These are phyloP conservation scores for Chloropsis cyanopogon DNA, from an alignment of 2,113 vertebrate species.

Conservation along the genomic window DNA sequence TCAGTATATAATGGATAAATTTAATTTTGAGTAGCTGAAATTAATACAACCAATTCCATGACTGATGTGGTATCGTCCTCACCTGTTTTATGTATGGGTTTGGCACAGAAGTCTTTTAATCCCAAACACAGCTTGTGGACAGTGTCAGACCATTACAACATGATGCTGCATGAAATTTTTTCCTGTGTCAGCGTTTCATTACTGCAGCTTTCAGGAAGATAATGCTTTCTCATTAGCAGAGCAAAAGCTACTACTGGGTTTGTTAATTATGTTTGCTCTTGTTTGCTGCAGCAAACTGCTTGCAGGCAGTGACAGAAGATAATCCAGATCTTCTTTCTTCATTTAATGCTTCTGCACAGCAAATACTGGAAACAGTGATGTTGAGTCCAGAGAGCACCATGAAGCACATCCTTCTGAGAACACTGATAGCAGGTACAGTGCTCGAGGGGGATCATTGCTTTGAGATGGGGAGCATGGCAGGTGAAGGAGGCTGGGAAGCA, in stretches of 20 bases:
- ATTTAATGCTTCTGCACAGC: slow-evolving; percentile 71
- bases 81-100: not conserved
- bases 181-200: not conserved
- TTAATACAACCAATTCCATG: not conserved
- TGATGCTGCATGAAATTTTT: not conserved
- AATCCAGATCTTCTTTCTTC: slow-evolving; percentile 87
- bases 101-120: not conserved
- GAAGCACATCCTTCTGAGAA: slow-evolving; percentile 84
- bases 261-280: not conserved
- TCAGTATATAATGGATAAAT: not conserved
- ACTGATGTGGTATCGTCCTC: not conserved
- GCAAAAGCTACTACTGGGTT: not conserved
- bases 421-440: slow-evolving; percentile 83
- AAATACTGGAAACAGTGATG: slow-evolving; percentile 80
- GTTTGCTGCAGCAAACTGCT: slow-evolving; percentile 83
- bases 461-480: not conserved
- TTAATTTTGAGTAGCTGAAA: not conserved
- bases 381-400: slow-evolving; percentile 75
- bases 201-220: not conserved
- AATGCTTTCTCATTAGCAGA: not conserved
- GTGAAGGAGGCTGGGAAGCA: not conserved
- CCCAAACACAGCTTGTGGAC: not conserved
- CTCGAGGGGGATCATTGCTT: not conserved
- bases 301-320: slow-evolving; percentile 94
- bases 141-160: not conserved